Evolutionary conservation across 2,888 invertebrate species (phyloP).

Genomic region (Elgonia sp.): DNA sequence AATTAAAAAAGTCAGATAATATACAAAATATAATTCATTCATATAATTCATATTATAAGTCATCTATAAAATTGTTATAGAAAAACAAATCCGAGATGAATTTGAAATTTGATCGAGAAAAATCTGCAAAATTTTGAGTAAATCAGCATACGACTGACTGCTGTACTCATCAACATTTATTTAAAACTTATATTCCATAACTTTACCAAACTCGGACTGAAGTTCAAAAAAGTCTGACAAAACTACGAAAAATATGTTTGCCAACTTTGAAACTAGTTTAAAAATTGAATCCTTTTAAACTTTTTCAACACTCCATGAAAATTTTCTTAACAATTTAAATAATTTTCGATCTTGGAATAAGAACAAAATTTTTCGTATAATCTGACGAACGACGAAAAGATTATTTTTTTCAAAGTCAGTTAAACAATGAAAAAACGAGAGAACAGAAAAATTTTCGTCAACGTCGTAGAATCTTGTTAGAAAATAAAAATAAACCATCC

Average conservation of each 20-base stretch:
- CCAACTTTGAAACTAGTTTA: background rate
- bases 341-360: slow-evolving; percentile 8
- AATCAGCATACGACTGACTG: slow-evolving; percentile 3
- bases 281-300: slow-evolving; percentile 44
- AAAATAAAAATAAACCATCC: slow-evolving; percentile 86
- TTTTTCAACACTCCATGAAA: slow-evolving; percentile 13
- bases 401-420: background rate
- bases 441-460: slow-evolving; percentile 27
- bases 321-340: slow-evolving; percentile 22
- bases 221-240: slow-evolving; percentile 42
- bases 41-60: too few relatives aligned
- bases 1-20: too few relatives aligned
- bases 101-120: background rate
- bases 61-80: too few relatives aligned
- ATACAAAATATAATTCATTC: too few relatives aligned
- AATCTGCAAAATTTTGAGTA: background rate
- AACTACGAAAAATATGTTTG: slow-evolving; percentile 18
- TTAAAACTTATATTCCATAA: slow-evolving; percentile 41
- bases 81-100: too few relatives aligned
- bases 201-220: slow-evolving; percentile 17
- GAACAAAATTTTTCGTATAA: background rate
- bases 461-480: slow-evolving; percentile 65
- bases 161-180: slow-evolving; percentile 29
- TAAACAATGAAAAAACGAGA: background rate
- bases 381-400: background rate